Evolutionary conservation across 2,113 vertebrate species (phyloP).

Genomic region (Entomyzon cyanotis): DNA sequence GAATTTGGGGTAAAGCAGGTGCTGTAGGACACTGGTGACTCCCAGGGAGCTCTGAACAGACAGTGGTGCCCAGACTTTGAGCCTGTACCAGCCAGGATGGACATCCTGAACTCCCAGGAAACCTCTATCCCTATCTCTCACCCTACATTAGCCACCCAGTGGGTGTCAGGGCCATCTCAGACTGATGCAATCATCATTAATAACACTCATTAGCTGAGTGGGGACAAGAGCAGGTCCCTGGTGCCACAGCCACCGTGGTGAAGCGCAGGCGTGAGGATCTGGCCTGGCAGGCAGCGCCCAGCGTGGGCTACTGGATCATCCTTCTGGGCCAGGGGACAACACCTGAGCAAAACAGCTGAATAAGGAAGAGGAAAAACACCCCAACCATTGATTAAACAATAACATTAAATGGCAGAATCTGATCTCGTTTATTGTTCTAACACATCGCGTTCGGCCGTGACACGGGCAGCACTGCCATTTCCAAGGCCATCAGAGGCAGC

Average conservation of each 20-base stretch:
- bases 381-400: conserved; percentile 45
- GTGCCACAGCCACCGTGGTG: rapidly evolving
- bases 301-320: background rate
- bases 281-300: background rate
- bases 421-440: background rate
- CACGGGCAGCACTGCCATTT: background rate
- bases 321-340: background rate
- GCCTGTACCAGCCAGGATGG: background rate
- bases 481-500: background rate
- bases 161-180: background rate
- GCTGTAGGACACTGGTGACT: background rate
- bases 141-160: background rate
- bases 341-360: background rate
- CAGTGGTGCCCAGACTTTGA: background rate
- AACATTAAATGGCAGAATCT: conserved; percentile 28
- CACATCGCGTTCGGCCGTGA: background rate
- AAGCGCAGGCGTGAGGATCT: background rate
- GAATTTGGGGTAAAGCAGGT: background rate
- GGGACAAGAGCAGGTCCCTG: background rate
- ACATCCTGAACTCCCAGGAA: background rate
- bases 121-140: background rate
- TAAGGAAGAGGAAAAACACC: conserved; percentile 6
- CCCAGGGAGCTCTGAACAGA: rapidly evolving
- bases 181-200: background rate
- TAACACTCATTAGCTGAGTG: background rate